These are phyloP conservation scores for Nannobrachium achirus DNA, from an alignment of 2,113 vertebrate species.

Conservation along the genomic window DNA sequence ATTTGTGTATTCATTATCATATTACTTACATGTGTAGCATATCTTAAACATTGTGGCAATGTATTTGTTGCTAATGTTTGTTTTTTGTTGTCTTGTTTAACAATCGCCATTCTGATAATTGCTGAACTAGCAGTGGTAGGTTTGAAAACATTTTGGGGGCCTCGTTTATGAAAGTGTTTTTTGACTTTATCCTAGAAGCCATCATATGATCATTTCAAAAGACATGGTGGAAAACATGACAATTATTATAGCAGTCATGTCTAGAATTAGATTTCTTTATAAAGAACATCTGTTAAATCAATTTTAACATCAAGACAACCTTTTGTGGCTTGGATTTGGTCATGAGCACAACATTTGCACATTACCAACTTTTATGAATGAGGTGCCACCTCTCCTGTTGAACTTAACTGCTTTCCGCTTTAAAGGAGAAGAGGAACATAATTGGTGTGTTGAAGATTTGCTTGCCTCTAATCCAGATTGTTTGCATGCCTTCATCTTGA, in stretches of 20 bases:
- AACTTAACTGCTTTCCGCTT: neutral
- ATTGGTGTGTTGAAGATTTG: neutral
- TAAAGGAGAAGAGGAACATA: neutral
- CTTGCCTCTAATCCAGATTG: neutral
- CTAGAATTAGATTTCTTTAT: conserved; percentile 17
- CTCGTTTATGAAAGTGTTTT: conserved; percentile 40
- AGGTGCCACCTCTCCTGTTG: neutral
- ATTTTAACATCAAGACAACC: neutral
- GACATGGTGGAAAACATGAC: conserved; percentile 13
- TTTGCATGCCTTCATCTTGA: conserved; percentile 10
- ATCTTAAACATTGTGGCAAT: conserved; percentile 48
- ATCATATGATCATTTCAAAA: conserved; percentile 52
- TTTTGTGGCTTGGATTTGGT: neutral
- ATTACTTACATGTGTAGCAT: conserved; percentile 48
- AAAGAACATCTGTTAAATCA: conserved; percentile 20
- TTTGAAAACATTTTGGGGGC: conserved; percentile 35
- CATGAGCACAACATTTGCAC: neutral
- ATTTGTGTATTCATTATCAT: conserved; percentile 43
- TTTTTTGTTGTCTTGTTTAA: conserved; percentile 11
- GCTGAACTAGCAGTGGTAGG: conserved; percentile 11
- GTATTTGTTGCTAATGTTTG: conserved; percentile 44
- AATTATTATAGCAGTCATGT: conserved; percentile 30
- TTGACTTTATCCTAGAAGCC: conserved; percentile 45
- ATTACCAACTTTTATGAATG: neutral
- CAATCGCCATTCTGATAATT: conserved; percentile 8